Percentiles rank a stretch among this genome's conserved stretches.
phyloP scores from a whole-genome alignment of 2,797 vertebrate genomes.

The Tapera naevia region DNA sequence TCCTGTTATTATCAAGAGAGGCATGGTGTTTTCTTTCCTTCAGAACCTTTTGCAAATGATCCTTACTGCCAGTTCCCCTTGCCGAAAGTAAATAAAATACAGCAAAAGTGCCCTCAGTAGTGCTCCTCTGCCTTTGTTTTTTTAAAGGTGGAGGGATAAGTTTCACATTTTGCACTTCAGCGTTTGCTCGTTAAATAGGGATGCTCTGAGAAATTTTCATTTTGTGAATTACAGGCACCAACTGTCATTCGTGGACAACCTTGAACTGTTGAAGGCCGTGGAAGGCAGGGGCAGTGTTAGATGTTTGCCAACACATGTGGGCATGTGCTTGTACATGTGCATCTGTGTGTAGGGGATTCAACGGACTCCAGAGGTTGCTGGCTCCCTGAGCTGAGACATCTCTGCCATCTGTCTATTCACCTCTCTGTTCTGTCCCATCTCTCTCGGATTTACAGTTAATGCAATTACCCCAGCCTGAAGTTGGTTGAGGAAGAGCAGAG shows the following conservation, averaged over 20 bases:
- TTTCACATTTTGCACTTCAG: not conserved
- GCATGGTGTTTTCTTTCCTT: not conserved
- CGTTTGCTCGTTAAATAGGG: not conserved
- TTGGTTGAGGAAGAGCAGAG: not conserved
- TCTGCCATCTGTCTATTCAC: not conserved
- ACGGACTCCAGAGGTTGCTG: rapidly evolving
- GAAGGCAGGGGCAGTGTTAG: not conserved
- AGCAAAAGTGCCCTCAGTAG: not conserved
- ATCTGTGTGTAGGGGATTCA: not conserved
- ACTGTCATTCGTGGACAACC: not conserved
- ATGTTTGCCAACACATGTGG: rapidly evolving
- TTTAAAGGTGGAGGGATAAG: not conserved
- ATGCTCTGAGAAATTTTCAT: not conserved
- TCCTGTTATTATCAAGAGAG: not conserved
- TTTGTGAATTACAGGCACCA: not conserved
- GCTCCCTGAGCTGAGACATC: not conserved
- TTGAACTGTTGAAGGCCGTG: not conserved
- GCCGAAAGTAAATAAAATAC: conserved; percentile 20
- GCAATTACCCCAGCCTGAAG: not conserved
- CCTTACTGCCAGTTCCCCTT: not conserved
- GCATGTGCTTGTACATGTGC: not conserved
- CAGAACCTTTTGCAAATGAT: not conserved
- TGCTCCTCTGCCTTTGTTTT: not conserved
- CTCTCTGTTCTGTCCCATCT: not conserved
- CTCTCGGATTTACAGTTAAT: not conserved